These are phyloP conservation scores for Diaperis boleti DNA, from an alignment of 2,888 invertebrate genomes.

Conservation along the genomic window DNA sequence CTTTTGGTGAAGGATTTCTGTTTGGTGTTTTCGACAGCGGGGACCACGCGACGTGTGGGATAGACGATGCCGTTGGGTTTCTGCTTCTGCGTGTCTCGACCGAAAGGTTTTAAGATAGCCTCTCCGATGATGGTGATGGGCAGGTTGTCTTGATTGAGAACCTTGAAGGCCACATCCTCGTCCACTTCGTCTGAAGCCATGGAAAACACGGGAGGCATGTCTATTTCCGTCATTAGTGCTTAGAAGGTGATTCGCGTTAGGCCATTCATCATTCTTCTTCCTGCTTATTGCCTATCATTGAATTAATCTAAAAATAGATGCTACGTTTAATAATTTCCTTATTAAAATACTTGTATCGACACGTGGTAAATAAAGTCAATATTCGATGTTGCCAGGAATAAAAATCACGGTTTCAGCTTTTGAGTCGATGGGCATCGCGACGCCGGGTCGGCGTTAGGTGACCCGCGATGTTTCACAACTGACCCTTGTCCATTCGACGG, in stretches of 20 bases:
- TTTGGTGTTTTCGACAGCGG: slow-evolving; percentile 59
- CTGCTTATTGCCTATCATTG: slow-evolving; percentile 7
- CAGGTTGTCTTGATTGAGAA: slow-evolving; percentile 64
- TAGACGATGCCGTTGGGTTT: slow-evolving; percentile 72
- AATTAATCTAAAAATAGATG: slow-evolving; percentile 26
- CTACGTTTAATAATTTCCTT: slow-evolving; percentile 3
- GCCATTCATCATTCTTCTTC: slow-evolving; percentile 1
- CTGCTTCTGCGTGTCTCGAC: slow-evolving; percentile 58
- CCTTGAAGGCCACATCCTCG: slow-evolving; percentile 64
- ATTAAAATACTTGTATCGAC: slow-evolving; percentile 1
- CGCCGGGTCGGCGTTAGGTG: slow-evolving; percentile 16
- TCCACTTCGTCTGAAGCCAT: slow-evolving; percentile 55
- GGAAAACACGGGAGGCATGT: slow-evolving; percentile 55
- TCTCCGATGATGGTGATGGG: slow-evolving; percentile 61
- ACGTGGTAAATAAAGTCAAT: neutral
- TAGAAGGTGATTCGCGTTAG: slow-evolving; percentile 4
- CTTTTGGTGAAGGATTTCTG: slow-evolving; percentile 61
- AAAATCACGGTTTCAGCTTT: no score
- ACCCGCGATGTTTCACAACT: slow-evolving; percentile 29
- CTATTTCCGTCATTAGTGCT: slow-evolving; percentile 40
- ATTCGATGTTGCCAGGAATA: no score
- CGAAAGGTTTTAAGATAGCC: slow-evolving; percentile 63
- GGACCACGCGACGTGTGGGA: slow-evolving; percentile 66
- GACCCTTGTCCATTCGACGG: slow-evolving; percentile 37
- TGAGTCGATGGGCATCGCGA: slow-evolving; percentile 29